Evolutionary conservation across 1,140 invertebrate genomes (phyloP), one percentile per base, ranked within the genome.

Genomic region (Calephelis nemesis): DNA sequence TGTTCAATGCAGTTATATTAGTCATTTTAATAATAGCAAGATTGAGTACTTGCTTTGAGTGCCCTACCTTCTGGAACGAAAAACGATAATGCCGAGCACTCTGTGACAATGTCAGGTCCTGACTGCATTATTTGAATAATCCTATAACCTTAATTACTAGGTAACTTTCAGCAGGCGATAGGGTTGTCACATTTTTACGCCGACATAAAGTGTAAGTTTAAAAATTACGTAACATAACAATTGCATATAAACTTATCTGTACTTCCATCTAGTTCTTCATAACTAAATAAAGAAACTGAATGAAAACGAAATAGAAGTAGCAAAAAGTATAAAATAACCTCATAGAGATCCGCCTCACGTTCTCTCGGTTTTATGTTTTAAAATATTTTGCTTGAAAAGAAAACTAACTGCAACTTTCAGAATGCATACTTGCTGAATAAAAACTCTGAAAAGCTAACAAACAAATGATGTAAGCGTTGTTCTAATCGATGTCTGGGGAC

Each of bases 391-490:
- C 54, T 58, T 58, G 54, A 58, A 58, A 58, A 58, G 54, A 58
- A 58, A 58, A 58, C 54, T 58, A 58, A 58, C 54, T 58, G 54
- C 30, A 58, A 58, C 54, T 58, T 58, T 58, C 30, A 58, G 30
- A 58, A 58, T 58, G 54, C 70, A 52, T 66, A 47, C 65, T 47
- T 69, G 65, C 49, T 58, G 63, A 72, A 52, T 72, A 68, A 72
- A 74, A 75, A 65, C 77, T 79, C 77, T 81, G 74, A 73, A 65
- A 78, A 87, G 81, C 83, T 84, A 69, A 68, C 78, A 83, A 83
- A 85, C 78, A 85, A 84, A 85, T 79, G 77, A 76, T 76, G 81
- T 85, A 84, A 85, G 76, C 79, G 78, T 85, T 79, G 71, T 64
- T 62, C 71, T 84, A 87, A 87, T 85, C 76, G 78, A 78, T 80